Percentiles rank a stretch among this genome's conserved stretches.
These are phyloP conservation scores for Micromesistius poutassou DNA, from an alignment of 2,797 vertebrate species.

Conservation along the genomic window DNA sequence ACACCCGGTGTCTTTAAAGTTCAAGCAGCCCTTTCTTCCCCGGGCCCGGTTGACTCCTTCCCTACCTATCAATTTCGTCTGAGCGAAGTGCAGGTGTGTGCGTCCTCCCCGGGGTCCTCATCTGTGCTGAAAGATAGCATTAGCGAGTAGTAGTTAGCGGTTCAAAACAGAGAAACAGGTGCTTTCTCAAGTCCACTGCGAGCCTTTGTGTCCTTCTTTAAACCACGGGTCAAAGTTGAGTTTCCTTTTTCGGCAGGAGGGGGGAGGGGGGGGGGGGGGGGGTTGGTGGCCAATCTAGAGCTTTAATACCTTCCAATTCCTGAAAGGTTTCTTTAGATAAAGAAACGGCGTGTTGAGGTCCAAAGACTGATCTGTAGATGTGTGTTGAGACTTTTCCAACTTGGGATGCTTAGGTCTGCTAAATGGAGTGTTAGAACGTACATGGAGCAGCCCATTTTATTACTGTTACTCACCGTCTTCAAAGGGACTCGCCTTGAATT, in stretches of 20 bases:
- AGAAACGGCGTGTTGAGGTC: neutral
- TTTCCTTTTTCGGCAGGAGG: neutral
- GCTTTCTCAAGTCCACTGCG: conserved; percentile 36
- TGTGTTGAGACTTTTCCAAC: neutral
- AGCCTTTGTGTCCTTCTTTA: conserved; percentile 16
- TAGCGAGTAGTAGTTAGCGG: conserved; percentile 37
- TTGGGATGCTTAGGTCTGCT: no score
- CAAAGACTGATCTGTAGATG: no score
- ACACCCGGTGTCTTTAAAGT: neutral
- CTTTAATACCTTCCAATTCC: neutral
- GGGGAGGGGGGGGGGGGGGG: neutral
- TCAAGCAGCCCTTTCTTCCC: neutral
- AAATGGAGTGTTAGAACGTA: no score
- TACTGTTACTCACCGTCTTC: neutral
- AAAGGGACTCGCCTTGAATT: neutral
- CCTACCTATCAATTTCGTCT: neutral
- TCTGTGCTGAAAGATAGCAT: conserved; percentile 66
- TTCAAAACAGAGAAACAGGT: conserved; percentile 52
- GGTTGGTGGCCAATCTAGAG: neutral
- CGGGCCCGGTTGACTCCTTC: neutral
- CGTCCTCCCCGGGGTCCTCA: conserved; percentile 47
- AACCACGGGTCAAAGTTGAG: neutral
- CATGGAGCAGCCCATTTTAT: neutral
- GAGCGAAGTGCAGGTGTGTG: conserved; percentile 63
- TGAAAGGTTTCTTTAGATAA: neutral